A percentile compares a stretch with the other conserved stretches of the same genome.
phyloP scores from a whole-genome alignment of 1,140 invertebrate genomes.

The Camponotus vicinus region DNA sequence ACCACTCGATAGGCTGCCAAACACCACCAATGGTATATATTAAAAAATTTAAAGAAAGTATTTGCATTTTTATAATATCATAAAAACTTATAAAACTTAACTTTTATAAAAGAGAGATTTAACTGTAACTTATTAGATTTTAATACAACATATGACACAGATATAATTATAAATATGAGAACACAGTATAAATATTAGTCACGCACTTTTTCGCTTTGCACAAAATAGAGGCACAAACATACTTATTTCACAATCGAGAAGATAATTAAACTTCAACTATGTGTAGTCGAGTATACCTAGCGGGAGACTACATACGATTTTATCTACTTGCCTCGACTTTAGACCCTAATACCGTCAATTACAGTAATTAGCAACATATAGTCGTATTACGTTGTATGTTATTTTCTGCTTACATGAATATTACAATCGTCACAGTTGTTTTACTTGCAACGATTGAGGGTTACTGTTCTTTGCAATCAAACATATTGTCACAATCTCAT shows the following conservation, averaged over 20 bases:
- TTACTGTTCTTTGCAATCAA: neutral
- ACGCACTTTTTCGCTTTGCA: no score
- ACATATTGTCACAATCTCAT: conserved; percentile 15
- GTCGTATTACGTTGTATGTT: neutral
- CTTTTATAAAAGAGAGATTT: no score
- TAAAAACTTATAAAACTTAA: no score
- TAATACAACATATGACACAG: no score
- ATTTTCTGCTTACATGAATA: neutral
- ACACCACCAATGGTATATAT: conserved; percentile 45
- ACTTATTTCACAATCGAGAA: neutral
- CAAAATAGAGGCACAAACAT: neutral
- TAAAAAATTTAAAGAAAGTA: conserved; percentile 47
- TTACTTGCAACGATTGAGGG: no score
- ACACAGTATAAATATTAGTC: no score
- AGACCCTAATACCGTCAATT: neutral
- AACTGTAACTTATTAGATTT: no score
- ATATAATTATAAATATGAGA: no score
- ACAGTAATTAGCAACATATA: neutral
- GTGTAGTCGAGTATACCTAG: neutral
- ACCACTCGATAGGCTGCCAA: conserved; percentile 51
- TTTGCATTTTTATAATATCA: conserved; percentile 22
- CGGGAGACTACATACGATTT: neutral
- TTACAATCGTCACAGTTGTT: neutral
- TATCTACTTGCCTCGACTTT: neutral
- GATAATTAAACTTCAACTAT: neutral